These are phyloP conservation scores for Scaptomyza caliginosa DNA, from an alignment of 2,888 invertebrate genomes.

Conservation along the genomic window DNA sequence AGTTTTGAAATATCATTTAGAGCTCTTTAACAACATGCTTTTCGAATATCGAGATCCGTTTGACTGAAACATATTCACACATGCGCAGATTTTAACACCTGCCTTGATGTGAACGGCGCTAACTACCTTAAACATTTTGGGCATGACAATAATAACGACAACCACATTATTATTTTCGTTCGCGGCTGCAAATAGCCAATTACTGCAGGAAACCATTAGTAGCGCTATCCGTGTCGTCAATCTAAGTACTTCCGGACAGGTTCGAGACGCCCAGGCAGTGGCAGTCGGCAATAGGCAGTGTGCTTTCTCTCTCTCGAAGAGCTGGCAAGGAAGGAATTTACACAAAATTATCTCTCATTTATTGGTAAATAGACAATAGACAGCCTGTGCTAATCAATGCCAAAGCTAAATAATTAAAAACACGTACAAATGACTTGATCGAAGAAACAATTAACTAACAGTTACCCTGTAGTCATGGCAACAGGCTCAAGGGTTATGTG, in stretches of 20 bases:
- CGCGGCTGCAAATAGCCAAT: conserved; percentile 41
- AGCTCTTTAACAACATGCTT: too few species aligned
- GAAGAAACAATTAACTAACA: background rate
- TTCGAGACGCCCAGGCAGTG: conserved; percentile 13
- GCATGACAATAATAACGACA: conserved; percentile 22
- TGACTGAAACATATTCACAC: background rate
- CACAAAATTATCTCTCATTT: conserved; percentile 10
- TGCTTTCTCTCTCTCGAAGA: background rate
- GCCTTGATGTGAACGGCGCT: background rate
- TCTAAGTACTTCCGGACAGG: conserved; percentile 38
- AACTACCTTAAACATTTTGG: conserved; percentile 10
- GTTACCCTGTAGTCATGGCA: background rate
- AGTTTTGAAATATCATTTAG: too few species aligned
- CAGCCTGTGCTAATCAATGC: conserved; percentile 18
- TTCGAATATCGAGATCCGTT: background rate
- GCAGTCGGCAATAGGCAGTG: too few species aligned
- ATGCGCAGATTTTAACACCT: background rate
- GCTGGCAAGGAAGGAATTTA: background rate
- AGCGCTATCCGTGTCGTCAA: conserved; percentile 35
- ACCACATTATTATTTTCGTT: conserved; percentile 32
- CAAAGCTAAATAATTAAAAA: conserved; percentile 9
- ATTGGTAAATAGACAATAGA: conserved; percentile 8
- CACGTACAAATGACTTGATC: background rate
- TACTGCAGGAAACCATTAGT: conserved; percentile 39
- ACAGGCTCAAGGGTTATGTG: too few species aligned